Percentiles rank a stretch among this genome's conserved stretches.
Evolutionary conservation across 2,797 vertebrate genomes (phyloP).

Genomic region (Margarornis squamiger): DNA sequence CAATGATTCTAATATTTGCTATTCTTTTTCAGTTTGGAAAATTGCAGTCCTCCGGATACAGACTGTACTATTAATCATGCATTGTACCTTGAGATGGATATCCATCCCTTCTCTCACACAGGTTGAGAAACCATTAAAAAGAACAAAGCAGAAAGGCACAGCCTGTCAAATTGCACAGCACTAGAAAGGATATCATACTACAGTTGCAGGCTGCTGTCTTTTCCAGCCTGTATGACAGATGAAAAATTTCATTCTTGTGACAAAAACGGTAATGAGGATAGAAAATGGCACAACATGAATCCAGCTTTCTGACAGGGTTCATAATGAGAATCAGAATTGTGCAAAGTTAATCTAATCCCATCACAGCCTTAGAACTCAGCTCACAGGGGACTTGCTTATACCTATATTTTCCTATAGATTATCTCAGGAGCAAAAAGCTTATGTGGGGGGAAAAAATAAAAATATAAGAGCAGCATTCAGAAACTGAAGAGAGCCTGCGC

Average conservation of each 20-base stretch:
- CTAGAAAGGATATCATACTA: slow-evolving; percentile 22
- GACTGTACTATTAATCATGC: slow-evolving; percentile 1
- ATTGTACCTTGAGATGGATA: background rate
- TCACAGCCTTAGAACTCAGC: background rate
- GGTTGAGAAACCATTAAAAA: slow-evolving; percentile 25
- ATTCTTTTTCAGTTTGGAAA: background rate
- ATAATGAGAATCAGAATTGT: slow-evolving; percentile 16
- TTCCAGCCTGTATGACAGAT: slow-evolving; percentile 28
- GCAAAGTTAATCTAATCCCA: background rate
- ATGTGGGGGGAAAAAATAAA: background rate
- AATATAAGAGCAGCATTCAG: background rate
- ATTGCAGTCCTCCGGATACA: background rate
- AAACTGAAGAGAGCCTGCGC: background rate
- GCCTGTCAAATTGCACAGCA: slow-evolving; percentile 10
- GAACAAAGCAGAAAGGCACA: slow-evolving; percentile 23
- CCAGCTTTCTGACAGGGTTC: slow-evolving; percentile 12
- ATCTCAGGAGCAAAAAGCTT: background rate
- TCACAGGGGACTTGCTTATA: background rate
- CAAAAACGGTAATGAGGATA: background rate
- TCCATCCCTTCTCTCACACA: background rate
- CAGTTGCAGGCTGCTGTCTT: slow-evolving; percentile 18
- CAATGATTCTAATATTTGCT: background rate
- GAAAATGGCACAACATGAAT: slow-evolving; percentile 47
- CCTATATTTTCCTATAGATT: background rate
- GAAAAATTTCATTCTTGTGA: slow-evolving; percentile 50